phyloP scores from a whole-genome alignment of 2,797 vertebrate genomes.

The Cottoperca gobio region DNA sequence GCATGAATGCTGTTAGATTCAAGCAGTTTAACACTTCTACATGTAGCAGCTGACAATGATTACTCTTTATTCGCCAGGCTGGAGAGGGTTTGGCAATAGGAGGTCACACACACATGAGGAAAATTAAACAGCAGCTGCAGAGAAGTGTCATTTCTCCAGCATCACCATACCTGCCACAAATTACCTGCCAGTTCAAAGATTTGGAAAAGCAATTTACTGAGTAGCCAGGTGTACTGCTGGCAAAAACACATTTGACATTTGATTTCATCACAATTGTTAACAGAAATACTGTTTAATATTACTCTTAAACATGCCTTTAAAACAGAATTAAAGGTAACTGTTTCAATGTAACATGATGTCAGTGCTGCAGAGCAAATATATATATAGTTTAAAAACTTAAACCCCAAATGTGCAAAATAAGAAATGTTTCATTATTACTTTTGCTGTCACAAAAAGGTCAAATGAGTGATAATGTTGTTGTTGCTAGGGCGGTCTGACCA shows the following conservation, averaged over 20 bases:
- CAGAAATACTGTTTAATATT: not conserved
- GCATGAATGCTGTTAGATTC: slow-evolving; percentile 24
- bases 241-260: slow-evolving; percentile 18
- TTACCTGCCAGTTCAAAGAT: slow-evolving; percentile 36
- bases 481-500: slow-evolving; percentile 56
- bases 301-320: not conserved
- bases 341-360: not conserved
- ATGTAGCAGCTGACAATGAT: slow-evolving; percentile 64
- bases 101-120: slow-evolving; percentile 30
- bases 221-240: not conserved
- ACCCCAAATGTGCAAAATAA: slow-evolving; percentile 9
- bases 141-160: slow-evolving; percentile 51
- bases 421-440: slow-evolving; percentile 30
- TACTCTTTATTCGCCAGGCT: slow-evolving; percentile 49
- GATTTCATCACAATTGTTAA: not conserved
- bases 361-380: not conserved
- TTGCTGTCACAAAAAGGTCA: slow-evolving; percentile 33
- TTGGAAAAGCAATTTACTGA: slow-evolving; percentile 8
- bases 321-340: not conserved
- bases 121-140: slow-evolving; percentile 69
- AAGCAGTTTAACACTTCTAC: slow-evolving; percentile 39
- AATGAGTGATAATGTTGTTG: slow-evolving; percentile 52
- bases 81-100: slow-evolving; percentile 32
- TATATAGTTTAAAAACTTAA: not conserved
- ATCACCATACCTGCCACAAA: slow-evolving; percentile 35